Evolutionary conservation across 2,113 vertebrate species (phyloP).

Genomic region (Paracanthobrama guichenoti): DNA sequence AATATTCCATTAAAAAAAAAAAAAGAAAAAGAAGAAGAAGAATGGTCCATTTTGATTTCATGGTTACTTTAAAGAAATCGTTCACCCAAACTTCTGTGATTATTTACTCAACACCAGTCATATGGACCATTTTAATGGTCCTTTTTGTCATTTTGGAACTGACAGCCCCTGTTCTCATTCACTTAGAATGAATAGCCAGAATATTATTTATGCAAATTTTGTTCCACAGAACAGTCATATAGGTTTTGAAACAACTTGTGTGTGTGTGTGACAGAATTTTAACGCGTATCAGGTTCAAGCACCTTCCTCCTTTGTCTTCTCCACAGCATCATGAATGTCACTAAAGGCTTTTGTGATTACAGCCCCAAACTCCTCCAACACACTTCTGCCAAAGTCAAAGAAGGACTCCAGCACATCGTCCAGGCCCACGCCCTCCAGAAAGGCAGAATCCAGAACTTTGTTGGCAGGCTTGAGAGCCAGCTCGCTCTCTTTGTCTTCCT

Average conservation of each 20-base stretch:
- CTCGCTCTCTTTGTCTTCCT: slow-evolving; percentile 51
- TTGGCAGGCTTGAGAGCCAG: slow-evolving; percentile 62
- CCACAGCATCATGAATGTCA: slow-evolving; percentile 62
- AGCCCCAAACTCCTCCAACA: slow-evolving; percentile 81
- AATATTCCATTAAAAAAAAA: too few species aligned
- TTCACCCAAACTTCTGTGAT: too few species aligned
- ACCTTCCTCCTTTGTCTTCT: slow-evolving; percentile 72
- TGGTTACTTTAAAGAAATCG: too few species aligned
- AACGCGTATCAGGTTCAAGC: neutral
- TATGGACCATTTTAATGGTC: too few species aligned
- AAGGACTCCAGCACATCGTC: slow-evolving; percentile 80
- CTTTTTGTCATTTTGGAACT: too few species aligned
- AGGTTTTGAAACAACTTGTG: neutral
- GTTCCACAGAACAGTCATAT: too few species aligned
- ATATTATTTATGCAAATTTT: neutral
- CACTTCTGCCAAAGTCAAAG: slow-evolving; percentile 81
- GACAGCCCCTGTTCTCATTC: neutral
- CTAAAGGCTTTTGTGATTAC: slow-evolving; percentile 76
- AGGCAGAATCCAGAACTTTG: slow-evolving; percentile 58
- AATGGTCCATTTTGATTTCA: too few species aligned
- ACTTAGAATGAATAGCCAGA: neutral
- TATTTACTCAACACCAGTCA: too few species aligned
- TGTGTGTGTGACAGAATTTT: neutral
- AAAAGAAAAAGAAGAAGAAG: too few species aligned
- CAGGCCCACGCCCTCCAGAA: slow-evolving; percentile 75